Conservation (phyloP, 1,140 invertebrate species). For the Pogonognathellus flavescens region DNA sequence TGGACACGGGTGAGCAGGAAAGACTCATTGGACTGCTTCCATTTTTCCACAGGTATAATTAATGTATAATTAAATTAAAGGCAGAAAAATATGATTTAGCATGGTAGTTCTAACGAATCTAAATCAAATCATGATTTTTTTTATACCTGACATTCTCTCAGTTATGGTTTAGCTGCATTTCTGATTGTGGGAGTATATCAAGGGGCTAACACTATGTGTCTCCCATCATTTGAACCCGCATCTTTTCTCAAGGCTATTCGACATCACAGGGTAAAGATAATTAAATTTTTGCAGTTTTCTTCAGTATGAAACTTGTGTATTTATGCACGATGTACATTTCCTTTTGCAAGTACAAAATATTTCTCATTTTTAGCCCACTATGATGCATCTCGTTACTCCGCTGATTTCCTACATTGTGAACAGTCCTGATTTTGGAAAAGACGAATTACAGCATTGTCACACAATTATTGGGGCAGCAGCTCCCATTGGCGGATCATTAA, state of each 20-base stretch:
- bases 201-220: slow-evolving; percentile 79
- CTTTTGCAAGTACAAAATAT: no score
- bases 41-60: slow-evolving; percentile 54
- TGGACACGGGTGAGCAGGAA: slow-evolving; percentile 54
- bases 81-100: no score
- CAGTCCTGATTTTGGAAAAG: slow-evolving; percentile 74
- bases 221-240: slow-evolving; percentile 82
- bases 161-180: slow-evolving; percentile 37
- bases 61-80: no score
- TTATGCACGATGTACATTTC: no score
- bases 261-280: slow-evolving; percentile 72
- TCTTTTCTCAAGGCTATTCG: slow-evolving; percentile 78
- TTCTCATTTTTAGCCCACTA: slow-evolving; percentile 55
- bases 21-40: slow-evolving; percentile 61
- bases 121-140: no score
- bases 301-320: no score
- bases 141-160: no score
- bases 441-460: slow-evolving; percentile 73
- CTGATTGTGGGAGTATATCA: slow-evolving; percentile 69
- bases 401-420: slow-evolving; percentile 80
- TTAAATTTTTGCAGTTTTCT: slow-evolving; percentile 62
- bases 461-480: slow-evolving; percentile 74
- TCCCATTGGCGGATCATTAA: slow-evolving; percentile 51
- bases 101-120: no score
- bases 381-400: slow-evolving; percentile 72